Percentiles rank a stretch among this genome's conserved stretches.
Conservation (phyloP, 2,888 invertebrate species). For the Rotaria sp. region DNA sequence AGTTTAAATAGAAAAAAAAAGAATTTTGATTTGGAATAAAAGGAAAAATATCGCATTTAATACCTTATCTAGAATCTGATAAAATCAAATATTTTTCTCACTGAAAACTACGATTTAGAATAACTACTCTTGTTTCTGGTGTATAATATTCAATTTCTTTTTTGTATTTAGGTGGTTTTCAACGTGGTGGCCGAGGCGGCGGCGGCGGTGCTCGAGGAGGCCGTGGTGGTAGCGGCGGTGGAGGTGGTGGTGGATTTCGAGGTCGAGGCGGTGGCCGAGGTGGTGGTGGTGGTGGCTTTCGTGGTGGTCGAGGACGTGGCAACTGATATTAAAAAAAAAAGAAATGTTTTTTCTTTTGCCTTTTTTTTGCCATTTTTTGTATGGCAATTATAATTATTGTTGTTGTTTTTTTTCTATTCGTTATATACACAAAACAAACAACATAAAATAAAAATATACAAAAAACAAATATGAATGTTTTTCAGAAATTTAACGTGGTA, state of each 20-base stretch:
- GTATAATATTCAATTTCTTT: too few species aligned
- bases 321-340: not conserved
- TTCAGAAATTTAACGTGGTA: not conserved
- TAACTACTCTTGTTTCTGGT: too few species aligned
- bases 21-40: too few species aligned
- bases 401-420: not conserved
- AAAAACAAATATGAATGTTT: not conserved
- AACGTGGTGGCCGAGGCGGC: constrained; percentile 29
- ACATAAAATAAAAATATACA: not conserved
- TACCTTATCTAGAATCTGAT: too few species aligned
- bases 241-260: constrained; percentile 16
- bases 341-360: not conserved
- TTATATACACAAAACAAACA: constrained; percentile 5
- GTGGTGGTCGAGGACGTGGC: constrained; percentile 4
- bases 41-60: too few species aligned
- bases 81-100: too few species aligned
- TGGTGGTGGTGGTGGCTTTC: constrained; percentile 27
- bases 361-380: constrained; percentile 7
- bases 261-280: constrained; percentile 29
- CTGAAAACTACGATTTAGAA: too few species aligned
- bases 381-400: not conserved
- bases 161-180: constrained; percentile 14
- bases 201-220: too few species aligned
- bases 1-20: too few species aligned
- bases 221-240: not conserved